Conservation (phyloP, 1,140 invertebrate genomes). For the Idris sp. region DNA sequence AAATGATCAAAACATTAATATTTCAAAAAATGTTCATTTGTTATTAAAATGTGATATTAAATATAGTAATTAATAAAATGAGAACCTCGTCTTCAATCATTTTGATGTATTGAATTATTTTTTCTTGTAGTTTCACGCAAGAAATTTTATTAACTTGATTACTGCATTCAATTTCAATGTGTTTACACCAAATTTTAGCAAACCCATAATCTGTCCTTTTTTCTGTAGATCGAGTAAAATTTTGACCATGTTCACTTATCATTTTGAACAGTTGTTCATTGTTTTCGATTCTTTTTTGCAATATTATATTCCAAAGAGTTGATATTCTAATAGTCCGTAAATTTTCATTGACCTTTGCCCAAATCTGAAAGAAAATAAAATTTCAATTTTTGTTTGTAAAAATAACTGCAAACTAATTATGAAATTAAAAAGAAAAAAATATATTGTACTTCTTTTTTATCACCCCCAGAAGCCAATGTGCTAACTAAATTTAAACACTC, state of each 20-base stretch:
- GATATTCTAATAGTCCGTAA: conserved; percentile 64
- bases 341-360: conserved; percentile 62
- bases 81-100: conserved; percentile 23
- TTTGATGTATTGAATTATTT: conserved; percentile 52
- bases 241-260: conserved; percentile 39
- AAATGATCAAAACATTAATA: no score
- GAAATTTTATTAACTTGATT: conserved; percentile 49
- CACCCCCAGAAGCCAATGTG: conserved; percentile 62
- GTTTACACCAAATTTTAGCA: conserved; percentile 64
- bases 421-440: no score
- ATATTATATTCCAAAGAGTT: conserved; percentile 68
- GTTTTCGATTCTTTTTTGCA: conserved; percentile 62
- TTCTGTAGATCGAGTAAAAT: conserved; percentile 2
- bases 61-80: conserved; percentile 14
- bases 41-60: no score
- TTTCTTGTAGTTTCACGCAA: conserved; percentile 46
- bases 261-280: conserved; percentile 65
- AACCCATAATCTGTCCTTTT: conserved; percentile 63
- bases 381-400: no score
- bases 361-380: conserved; percentile 62
- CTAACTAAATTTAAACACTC: conserved; percentile 66
- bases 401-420: no score
- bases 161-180: conserved; percentile 63
- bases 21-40: no score
- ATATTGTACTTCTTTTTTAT: conserved; percentile 68